Percentiles rank a stretch among this genome's conserved stretches.
Evolutionary conservation across 2,888 invertebrate genomes (phyloP).

Genomic region (Lottia gigantea): DNA sequence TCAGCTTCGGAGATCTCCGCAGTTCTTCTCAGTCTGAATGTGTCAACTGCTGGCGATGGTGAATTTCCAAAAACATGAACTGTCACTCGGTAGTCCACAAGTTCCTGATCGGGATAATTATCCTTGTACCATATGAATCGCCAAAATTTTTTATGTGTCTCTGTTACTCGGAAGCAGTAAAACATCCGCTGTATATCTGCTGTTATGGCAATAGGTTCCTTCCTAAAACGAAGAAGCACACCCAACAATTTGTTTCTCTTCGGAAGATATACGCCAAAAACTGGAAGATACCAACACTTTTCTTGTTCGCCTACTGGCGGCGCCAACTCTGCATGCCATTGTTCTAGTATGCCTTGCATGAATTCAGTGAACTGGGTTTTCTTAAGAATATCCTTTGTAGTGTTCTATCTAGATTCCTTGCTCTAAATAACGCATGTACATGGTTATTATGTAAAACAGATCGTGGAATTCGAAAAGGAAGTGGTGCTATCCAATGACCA

Average conservation of each 20-base stretch:
- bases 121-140: slow-evolving; percentile 37
- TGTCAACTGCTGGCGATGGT: slow-evolving; percentile 37
- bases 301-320: no score
- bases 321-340: no score
- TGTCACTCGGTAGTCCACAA: slow-evolving; percentile 35
- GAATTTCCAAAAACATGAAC: slow-evolving; percentile 40
- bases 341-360: no score
- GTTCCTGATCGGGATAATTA: slow-evolving; percentile 26
- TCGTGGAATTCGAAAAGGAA: neutral
- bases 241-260: slow-evolving; percentile 32
- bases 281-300: no score
- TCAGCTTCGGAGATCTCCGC: neutral
- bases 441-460: neutral
- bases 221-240: slow-evolving; percentile 31
- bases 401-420: no score
- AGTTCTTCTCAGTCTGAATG: slow-evolving; percentile 29
- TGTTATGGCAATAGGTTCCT: slow-evolving; percentile 26
- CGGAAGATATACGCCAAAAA: no score
- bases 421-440: neutral
- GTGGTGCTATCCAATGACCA: slow-evolving; percentile 23
- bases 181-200: slow-evolving; percentile 39
- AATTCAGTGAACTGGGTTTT: no score
- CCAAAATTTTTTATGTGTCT: slow-evolving; percentile 30
- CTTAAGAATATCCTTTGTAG: no score
- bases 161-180: slow-evolving; percentile 29